phyloP scores from a whole-genome alignment of 2,888 invertebrate genomes.

The Exephanes ischioxanthus region DNA sequence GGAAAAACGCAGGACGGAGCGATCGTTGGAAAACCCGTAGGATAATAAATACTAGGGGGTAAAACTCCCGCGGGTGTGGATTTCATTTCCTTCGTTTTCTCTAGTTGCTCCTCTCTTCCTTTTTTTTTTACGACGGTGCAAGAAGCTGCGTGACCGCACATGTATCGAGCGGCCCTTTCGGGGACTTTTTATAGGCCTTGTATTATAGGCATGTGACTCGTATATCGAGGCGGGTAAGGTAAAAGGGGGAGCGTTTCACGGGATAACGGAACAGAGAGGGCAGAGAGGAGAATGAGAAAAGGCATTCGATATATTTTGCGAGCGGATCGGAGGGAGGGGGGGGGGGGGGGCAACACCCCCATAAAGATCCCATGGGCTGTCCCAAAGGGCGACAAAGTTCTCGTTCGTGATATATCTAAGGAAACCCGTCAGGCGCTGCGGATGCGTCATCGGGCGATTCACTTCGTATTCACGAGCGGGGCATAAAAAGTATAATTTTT shows the following conservation, averaged over 20 bases:
- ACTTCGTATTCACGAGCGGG: conserved; percentile 23
- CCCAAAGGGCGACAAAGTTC: conserved; percentile 69
- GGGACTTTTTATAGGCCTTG: conserved; percentile 72
- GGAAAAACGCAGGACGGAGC: conserved; percentile 48
- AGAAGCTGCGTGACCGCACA: conserved; percentile 78
- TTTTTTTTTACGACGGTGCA: conserved; percentile 77
- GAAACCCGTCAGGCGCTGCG: conserved; percentile 36
- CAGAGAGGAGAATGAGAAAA: conserved; percentile 55
- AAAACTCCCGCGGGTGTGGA: conserved; percentile 57
- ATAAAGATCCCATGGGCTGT: conserved; percentile 68
- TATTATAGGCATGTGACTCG: conserved; percentile 69
- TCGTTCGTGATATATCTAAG: conserved; percentile 58
- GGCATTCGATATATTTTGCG: conserved; percentile 63
- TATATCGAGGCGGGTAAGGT: conserved; percentile 65
- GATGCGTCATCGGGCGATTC: conserved; percentile 59
- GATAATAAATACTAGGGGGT: conserved; percentile 61
- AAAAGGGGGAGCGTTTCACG: conserved; percentile 54
- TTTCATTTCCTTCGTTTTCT: conserved; percentile 67
- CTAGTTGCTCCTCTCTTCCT: conserved; percentile 64
- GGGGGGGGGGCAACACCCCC: conserved; percentile 70
- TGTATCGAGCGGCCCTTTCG: conserved; percentile 68
- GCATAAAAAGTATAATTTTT: neutral
- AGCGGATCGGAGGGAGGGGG: conserved; percentile 58
- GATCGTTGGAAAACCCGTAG: conserved; percentile 57
- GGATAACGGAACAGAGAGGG: conserved; percentile 63